Evolutionary conservation across 2,113 vertebrate genomes (phyloP).

Genomic region (Sakesphorus luctuosus): DNA sequence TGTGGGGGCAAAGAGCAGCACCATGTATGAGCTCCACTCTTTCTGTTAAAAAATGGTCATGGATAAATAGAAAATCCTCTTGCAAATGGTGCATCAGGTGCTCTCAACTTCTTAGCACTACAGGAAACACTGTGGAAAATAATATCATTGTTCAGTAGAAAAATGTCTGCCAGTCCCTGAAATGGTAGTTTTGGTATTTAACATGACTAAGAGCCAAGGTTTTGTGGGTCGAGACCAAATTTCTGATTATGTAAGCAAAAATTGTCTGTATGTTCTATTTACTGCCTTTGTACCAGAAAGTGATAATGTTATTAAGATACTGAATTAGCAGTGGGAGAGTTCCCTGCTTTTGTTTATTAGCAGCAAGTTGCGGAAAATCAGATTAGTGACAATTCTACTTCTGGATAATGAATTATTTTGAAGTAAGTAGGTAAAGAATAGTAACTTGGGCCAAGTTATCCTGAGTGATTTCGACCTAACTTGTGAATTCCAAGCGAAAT

Average conservation of each 20-base stretch:
- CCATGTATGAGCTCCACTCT: not conserved
- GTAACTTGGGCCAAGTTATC: not conserved
- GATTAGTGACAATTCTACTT: not conserved
- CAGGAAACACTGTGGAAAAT: not conserved
- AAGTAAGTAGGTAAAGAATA: not conserved
- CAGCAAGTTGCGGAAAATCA: not conserved
- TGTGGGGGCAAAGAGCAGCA: not conserved
- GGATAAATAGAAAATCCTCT: not conserved
- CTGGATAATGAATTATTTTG: not conserved
- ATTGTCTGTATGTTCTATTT: not conserved
- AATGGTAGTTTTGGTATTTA: not conserved
- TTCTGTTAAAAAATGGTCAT: not conserved
- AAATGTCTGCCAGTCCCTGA: not conserved
- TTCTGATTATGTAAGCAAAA: not conserved
- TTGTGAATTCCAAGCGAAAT: not conserved
- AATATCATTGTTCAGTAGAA: not conserved
- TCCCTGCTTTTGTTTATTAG: not conserved
- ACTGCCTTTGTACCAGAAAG: not conserved
- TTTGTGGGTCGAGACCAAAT: not conserved
- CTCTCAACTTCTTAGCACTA: not conserved
- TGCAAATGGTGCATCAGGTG: not conserved
- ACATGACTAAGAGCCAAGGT: not conserved
- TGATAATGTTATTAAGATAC: not conserved
- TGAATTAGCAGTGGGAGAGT: not conserved
- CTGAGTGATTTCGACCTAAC: not conserved